These are phyloP conservation scores for Echinarachnius parma DNA, from an alignment of 53 echinoderm and acorn worm genomes.

Conservation along the genomic window DNA sequence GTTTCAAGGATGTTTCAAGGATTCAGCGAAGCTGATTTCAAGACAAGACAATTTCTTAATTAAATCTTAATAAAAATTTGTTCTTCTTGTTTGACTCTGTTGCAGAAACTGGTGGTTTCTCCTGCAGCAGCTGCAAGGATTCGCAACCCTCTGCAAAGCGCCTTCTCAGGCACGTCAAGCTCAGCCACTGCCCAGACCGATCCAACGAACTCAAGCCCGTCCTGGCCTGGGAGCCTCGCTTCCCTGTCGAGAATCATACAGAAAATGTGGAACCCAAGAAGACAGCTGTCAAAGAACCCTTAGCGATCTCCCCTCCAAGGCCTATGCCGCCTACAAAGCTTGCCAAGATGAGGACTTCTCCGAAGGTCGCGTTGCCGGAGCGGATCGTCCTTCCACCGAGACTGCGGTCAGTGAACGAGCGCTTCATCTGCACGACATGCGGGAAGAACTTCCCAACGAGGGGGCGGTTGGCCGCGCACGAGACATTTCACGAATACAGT, in stretches of 20 bases:
- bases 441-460: conserved; percentile 42
- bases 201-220: conserved; percentile 2
- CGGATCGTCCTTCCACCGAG: background rate
- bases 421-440: conserved; percentile 27
- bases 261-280: conserved; percentile 15
- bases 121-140: conserved; percentile 6
- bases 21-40: no score
- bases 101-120: conserved; percentile 15
- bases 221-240: conserved; percentile 13
- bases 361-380: background rate
- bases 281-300: background rate
- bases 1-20: no score
- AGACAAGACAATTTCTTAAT: no score
- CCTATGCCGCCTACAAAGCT: background rate
- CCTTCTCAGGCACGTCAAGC: conserved; percentile 11
- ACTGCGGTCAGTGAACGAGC: background rate
- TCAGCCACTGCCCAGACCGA: conserved; percentile 16
- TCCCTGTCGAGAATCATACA: background rate
- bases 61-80: no score
- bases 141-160: conserved; percentile 11
- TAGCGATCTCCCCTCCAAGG: background rate
- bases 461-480: conserved; percentile 24
- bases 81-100: background rate
- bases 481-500: background rate
- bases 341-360: conserved; percentile 2